A percentile compares a stretch with the other conserved stretches of the same genome.
Conservation (phyloP, 2,888 invertebrate species). For the Quadriops clusia region DNA sequence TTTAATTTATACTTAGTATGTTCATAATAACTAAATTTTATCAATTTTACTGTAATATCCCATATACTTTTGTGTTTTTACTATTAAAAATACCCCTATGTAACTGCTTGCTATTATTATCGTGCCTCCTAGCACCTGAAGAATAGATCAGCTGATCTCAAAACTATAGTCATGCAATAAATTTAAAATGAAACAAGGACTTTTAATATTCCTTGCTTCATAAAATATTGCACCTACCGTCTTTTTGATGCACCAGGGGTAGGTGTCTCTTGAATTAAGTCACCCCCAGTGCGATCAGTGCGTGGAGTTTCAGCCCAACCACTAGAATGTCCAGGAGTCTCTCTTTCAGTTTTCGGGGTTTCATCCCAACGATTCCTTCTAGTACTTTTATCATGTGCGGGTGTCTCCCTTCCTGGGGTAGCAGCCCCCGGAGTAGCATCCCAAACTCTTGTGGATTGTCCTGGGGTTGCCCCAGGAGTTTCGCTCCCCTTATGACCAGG, state of each 20-base stretch:
- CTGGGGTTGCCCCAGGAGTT: slow-evolving; percentile 88
- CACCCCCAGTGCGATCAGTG: slow-evolving; percentile 69
- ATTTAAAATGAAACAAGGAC: slow-evolving; percentile 3
- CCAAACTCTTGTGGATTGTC: slow-evolving; percentile 83
- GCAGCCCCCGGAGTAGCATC: slow-evolving; percentile 93
- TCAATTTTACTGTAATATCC: too few species aligned
- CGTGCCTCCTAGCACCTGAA: too few species aligned
- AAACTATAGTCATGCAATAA: too few species aligned
- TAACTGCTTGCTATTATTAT: too few species aligned
- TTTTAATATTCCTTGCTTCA: not conserved
- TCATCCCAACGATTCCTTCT: slow-evolving; percentile 98
- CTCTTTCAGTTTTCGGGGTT: slow-evolving; percentile 94
- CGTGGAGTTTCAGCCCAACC: slow-evolving; percentile 99
- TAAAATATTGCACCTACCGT: slow-evolving; percentile 40
- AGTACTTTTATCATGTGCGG: slow-evolving; percentile 47
- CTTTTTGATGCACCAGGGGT: slow-evolving; percentile 92
- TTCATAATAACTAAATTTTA: too few species aligned
- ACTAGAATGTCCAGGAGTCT: slow-evolving; percentile 83
- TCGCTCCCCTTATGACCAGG: slow-evolving; percentile 73
- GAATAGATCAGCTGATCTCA: too few species aligned
- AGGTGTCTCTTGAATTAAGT: slow-evolving; percentile 67
- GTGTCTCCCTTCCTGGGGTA: slow-evolving; percentile 74
- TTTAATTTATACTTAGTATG: too few species aligned
- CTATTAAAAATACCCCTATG: too few species aligned
- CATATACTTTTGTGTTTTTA: too few species aligned